Percentiles rank a stretch among this genome's conserved stretches.
Evolutionary conservation across 2,797 vertebrate genomes (phyloP).

Genomic region (Siniperca obscura): DNA sequence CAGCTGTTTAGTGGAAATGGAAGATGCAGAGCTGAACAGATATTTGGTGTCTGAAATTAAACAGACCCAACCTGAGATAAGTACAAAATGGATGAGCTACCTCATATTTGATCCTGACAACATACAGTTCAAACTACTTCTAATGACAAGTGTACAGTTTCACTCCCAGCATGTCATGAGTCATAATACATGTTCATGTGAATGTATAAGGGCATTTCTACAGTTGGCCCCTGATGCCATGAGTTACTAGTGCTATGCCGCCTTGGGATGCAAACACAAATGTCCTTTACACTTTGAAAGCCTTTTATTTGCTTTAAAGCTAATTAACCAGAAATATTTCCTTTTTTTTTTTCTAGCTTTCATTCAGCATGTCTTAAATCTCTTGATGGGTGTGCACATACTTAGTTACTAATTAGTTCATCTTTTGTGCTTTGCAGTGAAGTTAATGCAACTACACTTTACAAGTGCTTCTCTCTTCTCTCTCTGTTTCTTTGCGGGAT

Average conservation of each 20-base stretch:
- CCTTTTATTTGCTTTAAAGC: conserved; percentile 68
- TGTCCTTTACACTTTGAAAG: conserved; percentile 44
- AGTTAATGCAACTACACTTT: conserved; percentile 38
- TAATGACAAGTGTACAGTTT: conserved; percentile 54
- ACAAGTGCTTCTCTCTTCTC: conserved; percentile 64
- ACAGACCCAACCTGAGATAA: conserved; percentile 36
- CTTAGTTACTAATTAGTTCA: conserved; percentile 35
- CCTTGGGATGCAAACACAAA: conserved; percentile 56
- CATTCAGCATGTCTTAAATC: conserved; percentile 72
- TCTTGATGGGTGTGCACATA: conserved; percentile 56
- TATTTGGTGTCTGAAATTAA: conserved; percentile 37
- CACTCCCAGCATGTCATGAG: conserved; percentile 55
- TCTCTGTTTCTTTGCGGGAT: conserved; percentile 32
- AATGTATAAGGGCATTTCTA: conserved; percentile 69
- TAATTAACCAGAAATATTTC: conserved; percentile 54
- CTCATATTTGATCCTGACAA: conserved; percentile 70
- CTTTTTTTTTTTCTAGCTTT: conserved; percentile 42
- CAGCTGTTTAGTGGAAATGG: conserved; percentile 41
- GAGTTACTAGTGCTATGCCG: conserved; percentile 56
- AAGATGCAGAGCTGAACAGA: conserved; percentile 21
- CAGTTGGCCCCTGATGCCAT: conserved; percentile 46
- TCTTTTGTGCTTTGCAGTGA: conserved; percentile 57
- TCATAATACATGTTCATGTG: conserved; percentile 54
- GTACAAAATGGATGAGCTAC: conserved; percentile 77
- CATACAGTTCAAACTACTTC: conserved; percentile 60